Base-by-base conservation (phyloP, 2,888 invertebrate species). In the Eristalis tenax region DNA sequence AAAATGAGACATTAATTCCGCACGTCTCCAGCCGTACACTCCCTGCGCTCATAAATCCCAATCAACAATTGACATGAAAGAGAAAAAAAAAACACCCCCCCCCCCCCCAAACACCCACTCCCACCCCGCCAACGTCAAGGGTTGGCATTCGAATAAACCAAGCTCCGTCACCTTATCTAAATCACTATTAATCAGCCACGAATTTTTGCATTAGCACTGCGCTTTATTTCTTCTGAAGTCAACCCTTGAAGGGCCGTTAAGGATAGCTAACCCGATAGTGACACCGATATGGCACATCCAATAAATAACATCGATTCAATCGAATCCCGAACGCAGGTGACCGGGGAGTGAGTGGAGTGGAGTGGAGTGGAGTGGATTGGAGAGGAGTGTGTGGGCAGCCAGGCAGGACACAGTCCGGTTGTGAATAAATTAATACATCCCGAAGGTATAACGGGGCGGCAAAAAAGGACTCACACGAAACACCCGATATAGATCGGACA, bases 381-480 rank as follows among this genome's bases (percentile, higher is more conserved):
- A n/a, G n/a, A 56, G n/a, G 32, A 40, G 65, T 50, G 43, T 63
- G 66, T 18, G 32, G 13, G 15, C 70, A 78, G 35, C 38, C 32
- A 32, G 32, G 32, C 32, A 8, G 32, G 8, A 8, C 32, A 32
- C 32, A 32, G 8, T 32, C 63, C 73, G 71, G 65, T 75, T 76
- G 71, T 83, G 83, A 87, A 87, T 87, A 87, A 83, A 87, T 87
- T 83, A 79, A 80, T 76, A 71, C 87, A 87, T 86, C 64, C 40
- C 50, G 1, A 56, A 73, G 59, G 74, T 28, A 74, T 65, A 38
- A 77, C 28, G 26, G 35, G 13, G 11, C 15, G 13, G 13, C 35
- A 18, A 75, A 81, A 69, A 65, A 50, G 28, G 38, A 61, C 59
- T 61, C 83, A 76, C 64, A 59, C 56, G 66, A 57, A 70, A 23